Conservation (phyloP, 2,113 vertebrate genomes). For the Galemys pyrenaicus region DNA sequence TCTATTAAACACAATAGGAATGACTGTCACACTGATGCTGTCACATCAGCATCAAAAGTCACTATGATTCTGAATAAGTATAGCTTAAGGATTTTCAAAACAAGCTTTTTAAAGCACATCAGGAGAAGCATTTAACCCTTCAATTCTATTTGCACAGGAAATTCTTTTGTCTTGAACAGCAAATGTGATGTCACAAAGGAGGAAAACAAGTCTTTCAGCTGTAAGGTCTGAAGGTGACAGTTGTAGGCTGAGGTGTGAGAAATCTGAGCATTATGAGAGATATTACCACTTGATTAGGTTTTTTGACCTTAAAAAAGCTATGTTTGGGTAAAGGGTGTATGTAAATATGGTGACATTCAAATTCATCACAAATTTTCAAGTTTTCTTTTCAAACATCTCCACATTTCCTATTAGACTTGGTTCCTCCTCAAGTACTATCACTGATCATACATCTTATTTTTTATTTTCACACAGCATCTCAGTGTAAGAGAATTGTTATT, state of each 20-base stretch:
- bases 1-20: not conserved
- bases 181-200: not conserved
- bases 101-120: not conserved
- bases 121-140: not conserved
- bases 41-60: not conserved
- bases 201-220: not conserved
- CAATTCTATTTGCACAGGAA: not conserved
- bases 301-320: not conserved
- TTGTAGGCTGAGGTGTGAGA: not conserved
- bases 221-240: not conserved
- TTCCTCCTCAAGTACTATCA: not conserved
- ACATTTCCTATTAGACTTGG: not conserved
- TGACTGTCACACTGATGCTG: no score
- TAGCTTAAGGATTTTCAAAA: not conserved
- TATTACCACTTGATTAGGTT: not conserved
- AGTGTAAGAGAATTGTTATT: not conserved
- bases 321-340: not conserved
- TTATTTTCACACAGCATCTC: not conserved
- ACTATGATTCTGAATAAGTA: not conserved
- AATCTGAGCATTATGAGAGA: not conserved
- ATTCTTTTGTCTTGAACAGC: not conserved
- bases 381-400: not conserved
- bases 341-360: not conserved
- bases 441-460: not conserved
- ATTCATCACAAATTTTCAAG: not conserved